Evolutionary conservation across 2,113 vertebrate species (phyloP), one percentile per base, ranked within the genome.

Genomic region (Chlorodrepanis virens): DNA sequence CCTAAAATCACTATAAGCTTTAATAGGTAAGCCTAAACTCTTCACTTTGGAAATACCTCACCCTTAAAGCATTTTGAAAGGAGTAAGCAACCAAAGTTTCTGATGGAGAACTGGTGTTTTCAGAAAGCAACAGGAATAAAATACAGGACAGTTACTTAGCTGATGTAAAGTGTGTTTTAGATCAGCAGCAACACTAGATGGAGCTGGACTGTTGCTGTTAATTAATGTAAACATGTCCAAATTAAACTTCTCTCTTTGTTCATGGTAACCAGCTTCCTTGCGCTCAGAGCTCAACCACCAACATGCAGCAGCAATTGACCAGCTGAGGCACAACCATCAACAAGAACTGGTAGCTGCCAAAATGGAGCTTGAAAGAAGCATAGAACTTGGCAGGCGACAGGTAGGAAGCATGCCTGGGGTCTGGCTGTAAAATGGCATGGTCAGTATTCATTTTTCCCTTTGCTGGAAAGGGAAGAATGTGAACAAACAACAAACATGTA

Each of bases 251-350:
- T 92, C 27, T 75, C 37, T 94, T 89, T 93, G 37, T 80, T 72
- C 27, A 15, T 44, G 68, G 23, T 63, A 86, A 47, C 72, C 83
- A 99, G 99, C 99, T 37, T 99, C 99, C 65, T 98, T 99, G 90
- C 98, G 99, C 74, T 99, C 99, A 33, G 99, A 99, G 97, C 95
- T 99, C 83, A 99, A 99, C 93, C 99, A 99, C 94, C 99, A 99
- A 85, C 99, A 99, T 39, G 99, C 99, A 25, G 98, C 99, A 49
- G 98, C 99, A 83, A 99, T 99, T 83, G 99, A 99, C 94, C 98
- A 99, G 93, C 97, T 99, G 94, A 98, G 98, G 80, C 99, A 99
- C 94, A 99, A 96, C 86, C 99, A 99, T 92, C 99, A 99, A 20
- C 99, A 99, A 89, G 99, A 99, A 96, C 83, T 99, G 42, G 97